Evolutionary conservation across 2,113 vertebrate species (phyloP).

Genomic region (Anguilla rostrata): DNA sequence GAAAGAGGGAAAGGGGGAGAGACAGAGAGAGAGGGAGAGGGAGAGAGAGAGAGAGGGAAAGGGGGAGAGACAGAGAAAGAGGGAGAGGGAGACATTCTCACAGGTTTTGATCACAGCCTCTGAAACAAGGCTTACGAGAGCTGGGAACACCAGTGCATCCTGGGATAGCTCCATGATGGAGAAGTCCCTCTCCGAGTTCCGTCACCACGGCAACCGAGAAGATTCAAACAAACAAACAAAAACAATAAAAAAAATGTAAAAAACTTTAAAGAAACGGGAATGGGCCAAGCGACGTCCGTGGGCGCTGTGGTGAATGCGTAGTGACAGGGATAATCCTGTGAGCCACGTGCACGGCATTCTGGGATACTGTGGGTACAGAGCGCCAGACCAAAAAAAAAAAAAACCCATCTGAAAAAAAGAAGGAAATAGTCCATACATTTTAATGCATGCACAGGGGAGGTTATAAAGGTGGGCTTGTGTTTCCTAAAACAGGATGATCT

Average conservation of each 20-base stretch:
- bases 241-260: background rate
- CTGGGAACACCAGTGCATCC: background rate
- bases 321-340: background rate
- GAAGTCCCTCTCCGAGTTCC: background rate
- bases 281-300: no score
- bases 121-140: background rate
- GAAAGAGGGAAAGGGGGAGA: no score
- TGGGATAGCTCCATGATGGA: background rate
- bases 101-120: no score
- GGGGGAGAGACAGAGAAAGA: background rate
- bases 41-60: no score
- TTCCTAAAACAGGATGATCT: slow-evolving; percentile 23
- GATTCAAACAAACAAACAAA: background rate
- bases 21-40: no score
- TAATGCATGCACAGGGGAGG: background rate
- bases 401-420: background rate
- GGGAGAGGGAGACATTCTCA: background rate
- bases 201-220: background rate
- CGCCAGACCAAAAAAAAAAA: background rate
- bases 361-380: background rate
- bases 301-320: background rate
- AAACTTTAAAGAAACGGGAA: background rate
- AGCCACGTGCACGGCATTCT: background rate
- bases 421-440: background rate
- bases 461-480: slow-evolving; percentile 30